Evolutionary conservation across 2,113 vertebrate genomes (phyloP).

Genomic region (Nanger granti): DNA sequence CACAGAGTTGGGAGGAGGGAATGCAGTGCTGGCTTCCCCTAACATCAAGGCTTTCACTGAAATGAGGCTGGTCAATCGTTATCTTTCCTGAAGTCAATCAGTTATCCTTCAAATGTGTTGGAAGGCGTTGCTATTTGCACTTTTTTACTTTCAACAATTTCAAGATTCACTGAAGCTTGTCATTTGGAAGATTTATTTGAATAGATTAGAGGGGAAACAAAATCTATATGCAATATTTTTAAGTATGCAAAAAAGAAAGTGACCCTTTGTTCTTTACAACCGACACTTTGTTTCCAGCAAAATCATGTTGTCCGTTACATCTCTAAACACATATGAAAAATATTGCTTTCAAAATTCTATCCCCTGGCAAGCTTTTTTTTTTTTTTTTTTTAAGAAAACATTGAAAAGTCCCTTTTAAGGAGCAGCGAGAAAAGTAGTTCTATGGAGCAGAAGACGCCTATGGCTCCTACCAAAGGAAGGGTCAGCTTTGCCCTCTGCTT

Average conservation of each 20-base stretch:
- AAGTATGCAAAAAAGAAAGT: not conserved
- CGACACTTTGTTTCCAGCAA: not conserved
- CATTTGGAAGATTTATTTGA: not conserved
- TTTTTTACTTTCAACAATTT: not conserved
- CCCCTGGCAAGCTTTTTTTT: not conserved
- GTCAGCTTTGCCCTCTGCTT: not conserved
- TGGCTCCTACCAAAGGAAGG: not conserved
- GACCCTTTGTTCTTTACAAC: not conserved
- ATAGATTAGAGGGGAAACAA: not conserved
- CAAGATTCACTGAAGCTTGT: not conserved
- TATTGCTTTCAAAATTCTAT: not conserved
- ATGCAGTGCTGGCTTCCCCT: accelerated
- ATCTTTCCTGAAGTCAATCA: not conserved
- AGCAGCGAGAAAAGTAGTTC: not conserved
- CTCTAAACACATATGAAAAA: not conserved
- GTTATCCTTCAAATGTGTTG: not conserved
- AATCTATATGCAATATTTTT: not conserved
- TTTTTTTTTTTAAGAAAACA: not conserved
- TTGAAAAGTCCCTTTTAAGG: not conserved
- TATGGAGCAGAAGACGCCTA: not conserved
- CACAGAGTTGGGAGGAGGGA: accelerated
- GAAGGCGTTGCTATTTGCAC: not conserved
- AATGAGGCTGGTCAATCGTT: not conserved
- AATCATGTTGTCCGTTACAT: not conserved
- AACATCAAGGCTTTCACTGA: not conserved